These are phyloP conservation scores for Tetragnatha versicolor DNA, from an alignment of 1,140 invertebrate genomes.

Conservation along the genomic window DNA sequence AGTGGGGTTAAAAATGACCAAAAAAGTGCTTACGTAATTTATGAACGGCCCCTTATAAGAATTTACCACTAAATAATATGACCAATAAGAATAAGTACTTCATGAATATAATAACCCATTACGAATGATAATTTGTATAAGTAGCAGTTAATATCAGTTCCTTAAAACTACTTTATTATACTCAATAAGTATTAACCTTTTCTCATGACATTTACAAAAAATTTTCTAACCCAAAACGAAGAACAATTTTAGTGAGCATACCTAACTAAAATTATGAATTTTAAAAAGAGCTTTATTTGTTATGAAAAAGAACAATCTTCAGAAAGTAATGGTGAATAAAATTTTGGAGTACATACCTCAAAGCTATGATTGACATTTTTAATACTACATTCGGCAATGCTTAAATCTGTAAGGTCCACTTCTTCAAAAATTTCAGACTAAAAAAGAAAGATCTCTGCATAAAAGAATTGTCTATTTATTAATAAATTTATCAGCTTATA, in stretches of 20 bases:
- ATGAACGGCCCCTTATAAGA: too few relatives aligned
- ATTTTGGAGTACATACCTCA: constrained; percentile 69
- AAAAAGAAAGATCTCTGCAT: constrained; percentile 66
- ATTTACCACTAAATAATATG: too few relatives aligned
- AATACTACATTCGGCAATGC: constrained; percentile 83
- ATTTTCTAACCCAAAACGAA: too few relatives aligned
- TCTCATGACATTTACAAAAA: too few relatives aligned
- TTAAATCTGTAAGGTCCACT: constrained; percentile 81
- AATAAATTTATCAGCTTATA: too few relatives aligned
- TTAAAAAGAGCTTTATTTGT: background rate
- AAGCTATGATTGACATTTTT: constrained; percentile 88
- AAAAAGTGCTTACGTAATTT: too few relatives aligned
- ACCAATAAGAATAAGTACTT: background rate
- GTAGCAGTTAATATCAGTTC: background rate
- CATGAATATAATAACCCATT: background rate
- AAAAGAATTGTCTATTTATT: too few relatives aligned
- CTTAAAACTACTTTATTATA: too few relatives aligned
- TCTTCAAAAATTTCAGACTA: constrained; percentile 88
- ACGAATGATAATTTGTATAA: background rate
- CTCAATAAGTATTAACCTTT: too few relatives aligned
- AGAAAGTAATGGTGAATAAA: background rate
- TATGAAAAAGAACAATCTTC: background rate
- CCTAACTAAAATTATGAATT: background rate
- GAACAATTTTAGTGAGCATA: background rate
- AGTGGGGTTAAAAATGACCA: too few relatives aligned